Percentiles rank a stretch among this genome's conserved stretches.
These are phyloP conservation scores for Ifrita kowaldi DNA, from an alignment of 2,113 vertebrate genomes.

Conservation along the genomic window DNA sequence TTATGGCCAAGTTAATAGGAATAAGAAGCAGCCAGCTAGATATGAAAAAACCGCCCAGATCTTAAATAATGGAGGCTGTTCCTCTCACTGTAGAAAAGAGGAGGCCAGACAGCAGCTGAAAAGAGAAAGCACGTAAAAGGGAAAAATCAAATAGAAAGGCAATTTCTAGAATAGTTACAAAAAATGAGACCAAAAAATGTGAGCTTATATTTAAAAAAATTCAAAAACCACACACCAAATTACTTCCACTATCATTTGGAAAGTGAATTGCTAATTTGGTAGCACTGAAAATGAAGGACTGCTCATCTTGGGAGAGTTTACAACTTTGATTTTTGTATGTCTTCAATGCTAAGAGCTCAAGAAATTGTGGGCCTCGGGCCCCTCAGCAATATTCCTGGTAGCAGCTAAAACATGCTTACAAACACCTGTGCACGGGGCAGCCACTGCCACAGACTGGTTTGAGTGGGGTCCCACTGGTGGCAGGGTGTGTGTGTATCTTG, in stretches of 20 bases:
- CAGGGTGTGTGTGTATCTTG: background rate
- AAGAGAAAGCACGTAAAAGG: background rate
- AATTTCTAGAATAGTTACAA: background rate
- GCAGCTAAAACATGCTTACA: background rate
- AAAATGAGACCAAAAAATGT: background rate
- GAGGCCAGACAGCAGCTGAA: background rate
- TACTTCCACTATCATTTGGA: background rate
- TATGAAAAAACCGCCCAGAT: fast-evolving
- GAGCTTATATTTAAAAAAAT: background rate
- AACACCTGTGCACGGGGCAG: background rate
- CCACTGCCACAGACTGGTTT: conserved; percentile 14
- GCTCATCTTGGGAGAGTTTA: background rate
- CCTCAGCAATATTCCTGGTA: background rate
- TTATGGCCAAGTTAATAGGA: background rate
- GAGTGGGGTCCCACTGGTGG: background rate
- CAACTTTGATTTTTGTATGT: background rate
- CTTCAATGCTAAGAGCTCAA: background rate
- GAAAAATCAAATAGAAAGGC: background rate
- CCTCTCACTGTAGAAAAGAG: background rate
- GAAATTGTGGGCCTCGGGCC: background rate
- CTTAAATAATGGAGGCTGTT: background rate
- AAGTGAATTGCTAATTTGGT: background rate
- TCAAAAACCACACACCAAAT: background rate
- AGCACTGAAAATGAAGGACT: background rate
- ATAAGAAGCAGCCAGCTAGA: background rate